Percentiles rank a stretch among this genome's conserved stretches.
These are phyloP conservation scores for Fistularia tabacaria DNA, from an alignment of 2,797 vertebrate species.

Conservation along the genomic window DNA sequence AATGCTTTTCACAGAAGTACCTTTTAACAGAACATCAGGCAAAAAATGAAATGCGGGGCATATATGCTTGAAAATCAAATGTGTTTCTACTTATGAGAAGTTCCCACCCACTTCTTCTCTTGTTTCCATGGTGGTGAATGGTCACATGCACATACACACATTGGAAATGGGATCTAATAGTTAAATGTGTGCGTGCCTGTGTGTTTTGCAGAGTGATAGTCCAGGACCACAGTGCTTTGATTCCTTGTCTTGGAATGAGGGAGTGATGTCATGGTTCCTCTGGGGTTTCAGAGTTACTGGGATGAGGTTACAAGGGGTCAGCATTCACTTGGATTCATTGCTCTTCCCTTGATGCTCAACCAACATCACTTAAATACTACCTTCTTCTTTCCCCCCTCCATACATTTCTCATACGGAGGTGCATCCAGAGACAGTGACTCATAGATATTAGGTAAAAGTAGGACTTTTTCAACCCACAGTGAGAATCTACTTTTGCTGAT, in stretches of 20 bases:
- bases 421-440: conserved; percentile 25
- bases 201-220: conserved; percentile 31
- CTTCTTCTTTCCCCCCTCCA: conserved; percentile 55
- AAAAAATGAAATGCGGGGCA: conserved; percentile 43
- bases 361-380: conserved; percentile 49
- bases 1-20: conserved; percentile 50
- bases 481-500: conserved; percentile 27
- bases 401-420: conserved; percentile 54
- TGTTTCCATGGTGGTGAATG: conserved; percentile 64
- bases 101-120: conserved; percentile 59
- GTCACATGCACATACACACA: conserved; percentile 51
- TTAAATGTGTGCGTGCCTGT: conserved; percentile 25
- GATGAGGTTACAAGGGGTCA: conserved; percentile 64
- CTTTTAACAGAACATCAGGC: conserved; percentile 47
- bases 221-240: conserved; percentile 53
- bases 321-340: conserved; percentile 58
- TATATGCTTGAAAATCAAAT: conserved; percentile 57
- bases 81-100: conserved; percentile 68
- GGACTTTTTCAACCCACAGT: conserved; percentile 25
- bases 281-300: conserved; percentile 66
- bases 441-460: conserved; percentile 14
- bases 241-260: conserved; percentile 59
- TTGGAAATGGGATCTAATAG: conserved; percentile 48
- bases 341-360: conserved; percentile 12
- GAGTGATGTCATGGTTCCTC: conserved; percentile 71